Conservation (phyloP, 2,797 vertebrate species). For the Mallotus villosus region DNA sequence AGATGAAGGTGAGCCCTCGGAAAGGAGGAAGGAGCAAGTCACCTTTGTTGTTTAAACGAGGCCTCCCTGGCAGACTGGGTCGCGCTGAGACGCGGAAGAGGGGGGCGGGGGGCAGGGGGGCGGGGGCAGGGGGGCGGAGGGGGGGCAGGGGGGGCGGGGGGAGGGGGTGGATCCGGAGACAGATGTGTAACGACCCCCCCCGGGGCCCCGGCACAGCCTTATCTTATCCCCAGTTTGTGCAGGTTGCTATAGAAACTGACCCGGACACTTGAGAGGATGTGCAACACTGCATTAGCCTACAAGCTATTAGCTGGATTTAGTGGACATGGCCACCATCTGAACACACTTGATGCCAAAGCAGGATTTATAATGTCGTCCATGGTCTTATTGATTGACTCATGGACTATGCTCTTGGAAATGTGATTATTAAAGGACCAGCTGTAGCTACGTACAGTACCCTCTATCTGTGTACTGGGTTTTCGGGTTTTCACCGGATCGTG, state of each 20-base stretch:
- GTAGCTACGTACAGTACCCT: too few species aligned
- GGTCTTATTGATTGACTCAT: neutral
- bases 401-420: neutral
- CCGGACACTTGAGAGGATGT: slow-evolving; percentile 68
- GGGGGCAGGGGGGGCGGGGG: too few species aligned
- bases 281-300: slow-evolving; percentile 60
- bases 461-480: too few species aligned
- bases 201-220: slow-evolving; percentile 73
- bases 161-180: slow-evolving; percentile 68
- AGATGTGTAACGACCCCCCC: slow-evolving; percentile 82
- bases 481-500: too few species aligned
- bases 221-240: slow-evolving; percentile 77
- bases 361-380: neutral
- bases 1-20: slow-evolving; percentile 66
- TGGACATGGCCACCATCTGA: slow-evolving; percentile 41
- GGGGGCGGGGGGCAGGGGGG: too few species aligned
- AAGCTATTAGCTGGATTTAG: slow-evolving; percentile 58
- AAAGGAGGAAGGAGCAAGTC: slow-evolving; percentile 63
- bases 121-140: too few species aligned
- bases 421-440: neutral
- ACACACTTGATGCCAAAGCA: slow-evolving; percentile 31
- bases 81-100: slow-evolving; percentile 49
- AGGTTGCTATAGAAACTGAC: slow-evolving; percentile 79
- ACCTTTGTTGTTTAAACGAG: slow-evolving; percentile 75
- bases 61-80: slow-evolving; percentile 63